Evolutionary conservation across 1,140 invertebrate genomes (phyloP), one percentile per base, ranked within the genome.

Genomic region (Mamestra configurata): DNA sequence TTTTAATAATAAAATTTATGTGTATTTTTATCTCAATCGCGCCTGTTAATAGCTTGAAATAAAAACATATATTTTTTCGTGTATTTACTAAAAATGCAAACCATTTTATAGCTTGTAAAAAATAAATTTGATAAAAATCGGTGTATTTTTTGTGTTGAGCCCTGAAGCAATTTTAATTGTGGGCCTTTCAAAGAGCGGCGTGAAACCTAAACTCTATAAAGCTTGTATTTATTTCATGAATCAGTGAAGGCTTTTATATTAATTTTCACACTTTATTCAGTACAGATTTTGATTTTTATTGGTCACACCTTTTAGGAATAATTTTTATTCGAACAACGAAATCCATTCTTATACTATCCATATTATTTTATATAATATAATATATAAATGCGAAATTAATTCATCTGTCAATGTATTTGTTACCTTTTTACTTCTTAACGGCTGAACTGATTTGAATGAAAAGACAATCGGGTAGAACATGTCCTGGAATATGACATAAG

Each of bases 101-200:
- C 40, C 40, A 68, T 68, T 68, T 49, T 46, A 46, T 68, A n/a
- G 64, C 3, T 24, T 68, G 18, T 46, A 46, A 68, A 68, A 68
- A 68, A 68, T 24, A 68, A 46, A 68, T 68, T 68, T 68, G 64
- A 7, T 43, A 24, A 68, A 68, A 68, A 68, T 68, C 20, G 37
- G 37, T 68, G 40, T 68, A 68, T 68, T 49, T 68, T 68, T 68
- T 46, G 64, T 46, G 64, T 68, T 68, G 37, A 13, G 20, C 64
- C 61, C 64, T 68, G 64, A 68, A 68, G 59, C 64, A 68, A 68
- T 68, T 68, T 68, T 68, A 68, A 68, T 68, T 68, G 64, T 24
- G 37, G 40, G 64, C 64, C 64, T 68, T 68, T 68, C 20, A 68
- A 68, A 68, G 59, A 68, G 64, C 40, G 40, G 64, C 11, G 64